Base-by-base conservation (phyloP, 2,113 vertebrate species). In the Ancistrus triradiatus region DNA sequence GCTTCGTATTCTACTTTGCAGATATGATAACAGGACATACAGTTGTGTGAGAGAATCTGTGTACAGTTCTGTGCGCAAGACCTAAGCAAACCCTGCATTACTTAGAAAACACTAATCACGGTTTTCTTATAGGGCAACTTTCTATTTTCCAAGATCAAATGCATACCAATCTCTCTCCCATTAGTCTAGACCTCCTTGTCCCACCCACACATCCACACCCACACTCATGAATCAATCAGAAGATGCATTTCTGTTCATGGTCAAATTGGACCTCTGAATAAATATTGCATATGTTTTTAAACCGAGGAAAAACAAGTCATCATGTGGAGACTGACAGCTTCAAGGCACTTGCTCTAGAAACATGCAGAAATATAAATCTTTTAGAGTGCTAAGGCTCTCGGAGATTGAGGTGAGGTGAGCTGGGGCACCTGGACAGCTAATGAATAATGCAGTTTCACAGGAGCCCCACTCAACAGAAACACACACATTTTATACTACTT, bases 321-420 rank as follows among this genome's bases (percentile, higher is more conserved):
- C 46, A 60, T 59, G 66, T 46, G 27, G 3, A 75, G 68, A n/a
- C n/a, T n/a, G 71, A 78, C 78, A 75, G 78, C 76, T 84, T 85
- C 82, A 85, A 81, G 80, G 52, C 42, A 18, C 74, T 81, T 68
- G 69, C 59, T 58, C 50, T 53, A 59, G 75, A 73, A 83, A 83
- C 72, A 74, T 8, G 44, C 35, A 27, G 48, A 55, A 73, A 68
- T 74, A 85, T 85, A 77, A 81, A 86, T 84, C 78, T 84, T 86
- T 86, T 44, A 81, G 66, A 25, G 44, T 65, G 47, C 48, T 21
- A 37, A 7, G 25, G 67, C 48, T 55, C 31, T 63, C 33, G 19
- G 46, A 64, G 49, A 5, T 6, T 4, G 14, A 42, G 38, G 44
- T 47, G 56, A 73, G 63, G 60, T 51, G 18, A 67, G 58, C 17